Evolutionary conservation across 2,797 vertebrate genomes (phyloP).

Genomic region (Tamandua tetradactyla): DNA sequence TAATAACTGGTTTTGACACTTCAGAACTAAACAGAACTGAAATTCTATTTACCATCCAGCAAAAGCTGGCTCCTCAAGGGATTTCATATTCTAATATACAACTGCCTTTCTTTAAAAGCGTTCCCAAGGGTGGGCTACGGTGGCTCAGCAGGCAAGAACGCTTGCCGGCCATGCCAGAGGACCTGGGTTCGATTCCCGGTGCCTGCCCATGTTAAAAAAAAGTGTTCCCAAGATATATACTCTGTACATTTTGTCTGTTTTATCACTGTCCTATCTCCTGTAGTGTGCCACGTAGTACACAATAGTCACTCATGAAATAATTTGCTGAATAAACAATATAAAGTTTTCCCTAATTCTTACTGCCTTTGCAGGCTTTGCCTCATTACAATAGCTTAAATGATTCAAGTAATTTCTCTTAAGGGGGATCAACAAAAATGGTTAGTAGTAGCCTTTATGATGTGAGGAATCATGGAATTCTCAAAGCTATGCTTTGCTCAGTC

Average conservation of each 20-base stretch:
- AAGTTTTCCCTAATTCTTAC: neutral
- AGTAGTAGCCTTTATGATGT: neutral
- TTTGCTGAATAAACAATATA: neutral
- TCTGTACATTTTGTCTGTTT: neutral
- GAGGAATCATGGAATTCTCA: neutral
- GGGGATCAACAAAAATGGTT: neutral
- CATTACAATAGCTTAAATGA: neutral
- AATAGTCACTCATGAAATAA: neutral
- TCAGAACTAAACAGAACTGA: neutral
- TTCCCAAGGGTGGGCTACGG: no score
- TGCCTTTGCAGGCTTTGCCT: neutral
- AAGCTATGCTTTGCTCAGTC: neutral
- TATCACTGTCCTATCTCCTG: neutral
- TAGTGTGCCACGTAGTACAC: neutral
- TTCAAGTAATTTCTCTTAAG: constrained; percentile 14
- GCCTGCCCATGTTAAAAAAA: no score
- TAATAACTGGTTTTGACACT: neutral
- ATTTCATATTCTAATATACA: neutral
- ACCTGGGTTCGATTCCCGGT: no score
- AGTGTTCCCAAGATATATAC: neutral
- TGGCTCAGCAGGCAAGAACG: no score
- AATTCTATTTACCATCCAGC: neutral
- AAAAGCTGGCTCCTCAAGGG: neutral
- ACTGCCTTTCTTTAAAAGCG: neutral
- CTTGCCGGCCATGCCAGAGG: no score